Percentiles rank a stretch among this genome's conserved stretches.
Conservation (phyloP, 2,113 vertebrate species). For the Thamnaconus septentrionalis region DNA sequence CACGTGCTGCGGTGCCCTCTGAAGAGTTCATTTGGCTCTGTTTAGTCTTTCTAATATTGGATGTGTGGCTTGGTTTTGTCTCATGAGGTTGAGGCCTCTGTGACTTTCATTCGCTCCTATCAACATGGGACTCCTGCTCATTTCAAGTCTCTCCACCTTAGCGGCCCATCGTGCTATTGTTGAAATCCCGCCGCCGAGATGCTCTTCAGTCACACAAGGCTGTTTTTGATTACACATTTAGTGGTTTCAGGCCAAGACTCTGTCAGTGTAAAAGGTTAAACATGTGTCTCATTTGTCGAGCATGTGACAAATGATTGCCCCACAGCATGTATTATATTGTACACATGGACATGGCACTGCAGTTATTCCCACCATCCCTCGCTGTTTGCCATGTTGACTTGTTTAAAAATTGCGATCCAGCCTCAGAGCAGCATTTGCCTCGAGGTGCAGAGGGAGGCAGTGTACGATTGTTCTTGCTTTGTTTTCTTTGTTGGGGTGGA, state of each 20-base stretch:
- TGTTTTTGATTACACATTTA: conserved; percentile 12
- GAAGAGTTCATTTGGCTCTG: conserved; percentile 35
- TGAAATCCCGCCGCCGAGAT: background rate
- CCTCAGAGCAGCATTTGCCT: conserved; percentile 30
- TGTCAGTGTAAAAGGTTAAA: conserved; percentile 32
- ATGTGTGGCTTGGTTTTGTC: background rate
- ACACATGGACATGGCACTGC: conserved; percentile 16
- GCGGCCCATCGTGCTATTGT: background rate
- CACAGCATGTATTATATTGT: conserved; percentile 28
- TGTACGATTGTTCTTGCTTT: conserved; percentile 52
- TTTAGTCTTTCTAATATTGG: background rate
- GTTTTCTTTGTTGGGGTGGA: conserved; percentile 64
- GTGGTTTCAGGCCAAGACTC: background rate
- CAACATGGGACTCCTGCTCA: background rate
- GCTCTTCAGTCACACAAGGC: background rate
- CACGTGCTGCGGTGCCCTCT: background rate
- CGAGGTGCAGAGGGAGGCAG: conserved; percentile 29
- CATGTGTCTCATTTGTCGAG: conserved; percentile 21
- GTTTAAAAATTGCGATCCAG: conserved; percentile 56
- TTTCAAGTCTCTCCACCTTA: background rate
- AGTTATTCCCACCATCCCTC: conserved; percentile 10
- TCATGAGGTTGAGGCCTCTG: background rate
- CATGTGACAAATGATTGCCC: conserved; percentile 13
- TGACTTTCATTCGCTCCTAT: background rate
- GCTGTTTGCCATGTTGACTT: conserved; percentile 37